phyloP scores from a whole-genome alignment of 2,888 invertebrate species.

The Leptopterna dolabrata region DNA sequence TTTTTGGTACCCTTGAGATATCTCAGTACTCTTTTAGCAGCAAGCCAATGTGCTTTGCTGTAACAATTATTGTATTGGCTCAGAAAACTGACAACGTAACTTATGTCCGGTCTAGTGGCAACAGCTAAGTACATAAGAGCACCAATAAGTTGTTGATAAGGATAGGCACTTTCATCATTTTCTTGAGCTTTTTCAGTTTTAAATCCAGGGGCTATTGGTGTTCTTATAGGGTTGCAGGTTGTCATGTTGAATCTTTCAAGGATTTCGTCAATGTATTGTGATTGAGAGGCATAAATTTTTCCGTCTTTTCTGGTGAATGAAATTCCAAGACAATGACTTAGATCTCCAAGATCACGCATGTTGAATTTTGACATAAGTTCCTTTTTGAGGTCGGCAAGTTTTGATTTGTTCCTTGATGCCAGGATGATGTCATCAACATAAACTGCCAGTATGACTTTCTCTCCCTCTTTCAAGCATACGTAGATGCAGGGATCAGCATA shows the following conservation, averaged over 20 bases:
- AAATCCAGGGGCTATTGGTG: neutral
- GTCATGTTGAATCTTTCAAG: constrained; percentile 19
- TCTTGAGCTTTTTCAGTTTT: neutral
- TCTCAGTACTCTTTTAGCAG: too few relatives aligned
- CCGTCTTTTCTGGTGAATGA: neutral
- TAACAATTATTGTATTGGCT: too few relatives aligned
- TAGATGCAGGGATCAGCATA: constrained; percentile 49
- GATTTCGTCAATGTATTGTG: neutral
- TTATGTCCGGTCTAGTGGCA: too few relatives aligned
- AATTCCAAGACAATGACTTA: constrained; percentile 4
- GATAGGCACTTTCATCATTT: too few relatives aligned
- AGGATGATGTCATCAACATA: constrained; percentile 29
- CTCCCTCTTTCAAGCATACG: constrained; percentile 32
- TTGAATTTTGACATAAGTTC: neutral
- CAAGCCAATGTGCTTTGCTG: too few relatives aligned
- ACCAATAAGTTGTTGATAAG: too few relatives aligned
- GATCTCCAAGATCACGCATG: neutral
- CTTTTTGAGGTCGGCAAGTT: neutral
- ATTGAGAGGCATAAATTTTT: neutral
- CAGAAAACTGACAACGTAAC: too few relatives aligned
- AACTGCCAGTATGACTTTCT: constrained; percentile 12
- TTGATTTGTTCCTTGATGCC: neutral
- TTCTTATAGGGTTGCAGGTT: neutral
- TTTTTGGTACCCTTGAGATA: too few relatives aligned
- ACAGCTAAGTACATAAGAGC: too few relatives aligned